Evolutionary conservation across 2,888 invertebrate species (phyloP), one percentile per base, ranked within the genome.

Genomic region (Acrobasis consociella): DNA sequence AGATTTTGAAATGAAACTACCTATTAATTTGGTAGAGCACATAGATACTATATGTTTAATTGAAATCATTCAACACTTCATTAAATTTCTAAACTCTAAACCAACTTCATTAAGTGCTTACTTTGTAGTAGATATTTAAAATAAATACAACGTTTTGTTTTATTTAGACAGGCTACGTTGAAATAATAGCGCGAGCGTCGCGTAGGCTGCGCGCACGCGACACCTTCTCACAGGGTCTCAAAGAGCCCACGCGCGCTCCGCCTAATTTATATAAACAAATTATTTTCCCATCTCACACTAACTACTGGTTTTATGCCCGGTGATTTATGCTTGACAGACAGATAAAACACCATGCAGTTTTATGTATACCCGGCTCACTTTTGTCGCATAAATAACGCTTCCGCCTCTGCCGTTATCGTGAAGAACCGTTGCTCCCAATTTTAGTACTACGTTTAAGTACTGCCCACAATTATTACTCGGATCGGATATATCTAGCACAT

Each of bases 211-310:
- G 88, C 78, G 80, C 83, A 73, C 78, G 84, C 85, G 89, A 72
- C 87, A 81, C 77, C 75, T 77, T 78, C 74, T 81, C 82, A 83
- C 82, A 78, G 37, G 11, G 31, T 81, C 79, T 78, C 38, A 66
- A 64, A 81, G 67, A 22, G 71, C 86, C 89, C 83, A 86, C 87
- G 87, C 87, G 69, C 72, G 67, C 69, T 64, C 72, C 77, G 69
- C 76, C 77, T 87, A 82, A 87, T 85, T 86, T 85, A 86, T 86
- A 82, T 85, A 81, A 86, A 87, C 84, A 87, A 86, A 86, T 86
- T 84, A 86, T 84, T 83, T 83, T 85, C 84, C 77, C 85, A 85
- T 84, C 82, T 82, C 73, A 70, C 69, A 72, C 77, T 78, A 83
- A 86, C 87, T 87, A 86, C 87, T 87, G 87, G 83, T 85, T 83